phyloP scores from a whole-genome alignment of 2,113 vertebrate genomes.

The Oenanthe melanoleuca region DNA sequence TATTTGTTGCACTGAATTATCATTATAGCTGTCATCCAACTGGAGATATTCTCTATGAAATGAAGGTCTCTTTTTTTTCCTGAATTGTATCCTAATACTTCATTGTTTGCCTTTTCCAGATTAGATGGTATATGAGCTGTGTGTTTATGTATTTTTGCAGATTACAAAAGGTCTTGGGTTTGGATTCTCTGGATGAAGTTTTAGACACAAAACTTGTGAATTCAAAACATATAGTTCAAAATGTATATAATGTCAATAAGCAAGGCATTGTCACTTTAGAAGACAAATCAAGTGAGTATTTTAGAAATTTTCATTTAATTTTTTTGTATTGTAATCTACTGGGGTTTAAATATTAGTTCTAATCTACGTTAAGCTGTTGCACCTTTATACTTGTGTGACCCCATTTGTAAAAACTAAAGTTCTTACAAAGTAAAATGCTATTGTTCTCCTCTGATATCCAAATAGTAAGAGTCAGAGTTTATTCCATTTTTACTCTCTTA shows the following conservation, averaged over 20 bases:
- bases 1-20: neutral
- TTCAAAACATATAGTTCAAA: constrained; percentile 83
- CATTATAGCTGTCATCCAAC: neutral
- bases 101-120: neutral
- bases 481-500: neutral
- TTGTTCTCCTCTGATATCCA: neutral
- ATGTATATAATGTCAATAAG: constrained; percentile 82
- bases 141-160: constrained; percentile 66
- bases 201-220: constrained; percentile 78
- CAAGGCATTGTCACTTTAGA: constrained; percentile 83
- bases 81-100: neutral
- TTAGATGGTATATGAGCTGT: neutral
- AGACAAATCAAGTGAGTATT: constrained; percentile 83
- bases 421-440: neutral
- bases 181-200: constrained; percentile 83
- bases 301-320: neutral
- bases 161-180: constrained; percentile 82
- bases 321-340: neutral
- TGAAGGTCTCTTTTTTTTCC: neutral
- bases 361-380: neutral
- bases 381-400: neutral
- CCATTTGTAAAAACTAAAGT: neutral
- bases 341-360: neutral
- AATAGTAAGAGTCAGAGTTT: neutral
- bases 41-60: neutral